A percentile compares a stretch with the other conserved stretches of the same genome.
These are phyloP conservation scores for Philopedon plagiatum DNA, from an alignment of 2,888 invertebrate genomes.

Conservation along the genomic window DNA sequence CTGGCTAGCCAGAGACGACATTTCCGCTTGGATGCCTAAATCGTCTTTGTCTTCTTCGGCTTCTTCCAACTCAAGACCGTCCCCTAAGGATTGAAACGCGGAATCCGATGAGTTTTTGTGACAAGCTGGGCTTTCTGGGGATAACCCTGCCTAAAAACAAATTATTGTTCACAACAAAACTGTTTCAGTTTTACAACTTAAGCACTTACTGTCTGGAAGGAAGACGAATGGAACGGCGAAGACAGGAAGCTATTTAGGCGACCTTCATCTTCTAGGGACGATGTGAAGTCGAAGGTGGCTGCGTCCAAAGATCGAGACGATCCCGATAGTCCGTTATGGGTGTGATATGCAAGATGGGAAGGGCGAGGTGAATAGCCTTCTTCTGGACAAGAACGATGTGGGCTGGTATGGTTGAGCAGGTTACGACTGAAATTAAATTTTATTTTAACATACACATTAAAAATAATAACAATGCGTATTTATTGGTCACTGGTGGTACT, in stretches of 20 bases:
- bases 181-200: too few relatives aligned
- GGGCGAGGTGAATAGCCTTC: conserved; percentile 34
- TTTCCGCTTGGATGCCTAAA: conserved; percentile 27
- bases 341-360: conserved; percentile 42
- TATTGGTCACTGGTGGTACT: too few relatives aligned
- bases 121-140: conserved; percentile 73
- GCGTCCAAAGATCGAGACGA: conserved; percentile 53
- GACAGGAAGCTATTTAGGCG: conserved; percentile 59
- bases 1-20: conserved; percentile 63
- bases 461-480: too few relatives aligned
- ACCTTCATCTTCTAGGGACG: conserved; percentile 60
- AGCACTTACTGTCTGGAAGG: conserved; percentile 31
- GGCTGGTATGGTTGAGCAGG: conserved; percentile 22
- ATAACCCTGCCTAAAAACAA: conserved; percentile 59
- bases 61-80: conserved; percentile 65
- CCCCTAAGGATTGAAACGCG: conserved; percentile 69
- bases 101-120: conserved; percentile 72
- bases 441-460: neutral
- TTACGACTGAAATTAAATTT: conserved; percentile 42
- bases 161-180: neutral
- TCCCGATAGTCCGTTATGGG: conserved; percentile 50
- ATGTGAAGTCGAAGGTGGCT: conserved; percentile 59
- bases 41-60: conserved; percentile 58
- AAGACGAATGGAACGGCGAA: conserved; percentile 55
- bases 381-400: conserved; percentile 15